These are phyloP conservation scores for Noctua janthina DNA, from an alignment of 2,888 invertebrate species.

Conservation along the genomic window DNA sequence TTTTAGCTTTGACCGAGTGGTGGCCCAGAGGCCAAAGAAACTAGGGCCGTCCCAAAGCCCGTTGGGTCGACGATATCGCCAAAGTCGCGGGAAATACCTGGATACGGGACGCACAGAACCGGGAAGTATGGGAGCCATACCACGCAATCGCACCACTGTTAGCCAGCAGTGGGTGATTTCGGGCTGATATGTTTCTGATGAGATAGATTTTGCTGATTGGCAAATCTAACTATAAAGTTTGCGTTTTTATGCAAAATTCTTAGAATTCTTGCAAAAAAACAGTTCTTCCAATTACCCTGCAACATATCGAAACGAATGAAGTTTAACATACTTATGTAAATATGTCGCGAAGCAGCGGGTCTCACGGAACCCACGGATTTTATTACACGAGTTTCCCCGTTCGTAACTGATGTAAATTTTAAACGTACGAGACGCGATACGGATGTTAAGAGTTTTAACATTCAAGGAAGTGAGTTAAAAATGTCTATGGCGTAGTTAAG, in stretches of 20 bases:
- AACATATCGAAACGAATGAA: slow-evolving; percentile 63
- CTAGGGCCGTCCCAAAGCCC: too few species aligned
- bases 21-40: too few species aligned
- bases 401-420: slow-evolving; percentile 66
- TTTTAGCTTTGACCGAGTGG: neutral
- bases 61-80: too few species aligned
- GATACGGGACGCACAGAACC: too few species aligned
- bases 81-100: too few species aligned
- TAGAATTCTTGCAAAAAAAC: neutral
- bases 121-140: too few species aligned
- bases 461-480: slow-evolving; percentile 56
- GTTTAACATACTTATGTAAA: slow-evolving; percentile 65
- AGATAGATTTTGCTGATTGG: too few species aligned
- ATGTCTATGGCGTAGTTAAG: slow-evolving; percentile 39
- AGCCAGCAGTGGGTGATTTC: too few species aligned
- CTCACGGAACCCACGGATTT: slow-evolving; percentile 50
- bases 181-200: too few species aligned
- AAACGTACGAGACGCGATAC: slow-evolving; percentile 61
- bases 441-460: slow-evolving; percentile 59
- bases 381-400: slow-evolving; percentile 59
- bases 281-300: neutral
- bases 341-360: slow-evolving; percentile 61
- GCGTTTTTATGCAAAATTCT: neutral
- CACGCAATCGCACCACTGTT: too few species aligned
- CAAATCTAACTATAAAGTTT: too few species aligned